phyloP scores from a whole-genome alignment of 2,113 vertebrate species.

The Haemorhous mexicanus region DNA sequence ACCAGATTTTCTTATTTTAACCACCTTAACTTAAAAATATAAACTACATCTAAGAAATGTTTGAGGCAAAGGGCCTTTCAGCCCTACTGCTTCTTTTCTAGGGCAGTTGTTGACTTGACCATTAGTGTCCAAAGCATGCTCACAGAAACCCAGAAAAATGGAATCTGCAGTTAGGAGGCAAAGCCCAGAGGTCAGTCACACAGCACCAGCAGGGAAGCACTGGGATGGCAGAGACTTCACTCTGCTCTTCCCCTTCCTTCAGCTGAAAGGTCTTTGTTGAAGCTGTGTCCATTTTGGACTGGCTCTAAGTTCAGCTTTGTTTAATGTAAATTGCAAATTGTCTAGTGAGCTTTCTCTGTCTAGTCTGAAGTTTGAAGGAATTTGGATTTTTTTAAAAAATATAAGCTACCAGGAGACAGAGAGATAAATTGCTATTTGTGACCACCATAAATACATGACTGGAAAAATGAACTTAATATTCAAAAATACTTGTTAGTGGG shows the following conservation, averaged over 20 bases:
- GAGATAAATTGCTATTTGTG: not conserved
- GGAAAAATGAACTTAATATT: not conserved
- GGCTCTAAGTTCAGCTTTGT: not conserved
- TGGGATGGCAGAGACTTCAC: not conserved
- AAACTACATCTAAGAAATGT: not conserved
- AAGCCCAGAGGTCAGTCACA: not conserved
- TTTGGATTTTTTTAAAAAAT: not conserved
- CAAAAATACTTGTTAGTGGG: not conserved
- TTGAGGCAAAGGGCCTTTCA: not conserved
- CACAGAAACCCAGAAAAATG: not conserved
- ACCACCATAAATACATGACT: not conserved
- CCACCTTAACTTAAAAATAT: not conserved
- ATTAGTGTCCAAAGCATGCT: not conserved
- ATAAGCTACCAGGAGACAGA: accelerated
- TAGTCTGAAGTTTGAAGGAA: not conserved
- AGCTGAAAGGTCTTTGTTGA: not conserved
- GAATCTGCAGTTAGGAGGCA: not conserved
- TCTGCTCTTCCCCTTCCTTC: not conserved
- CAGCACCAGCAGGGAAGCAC: not conserved
- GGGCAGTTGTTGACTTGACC: not conserved
- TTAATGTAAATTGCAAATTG: not conserved
- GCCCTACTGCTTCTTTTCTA: not conserved
- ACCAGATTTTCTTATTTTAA: not conserved
- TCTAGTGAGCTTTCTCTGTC: not conserved
- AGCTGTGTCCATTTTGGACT: not conserved